These are phyloP conservation scores for Catharus fuscescens DNA, from an alignment of 2,113 vertebrate genomes.

Conservation along the genomic window DNA sequence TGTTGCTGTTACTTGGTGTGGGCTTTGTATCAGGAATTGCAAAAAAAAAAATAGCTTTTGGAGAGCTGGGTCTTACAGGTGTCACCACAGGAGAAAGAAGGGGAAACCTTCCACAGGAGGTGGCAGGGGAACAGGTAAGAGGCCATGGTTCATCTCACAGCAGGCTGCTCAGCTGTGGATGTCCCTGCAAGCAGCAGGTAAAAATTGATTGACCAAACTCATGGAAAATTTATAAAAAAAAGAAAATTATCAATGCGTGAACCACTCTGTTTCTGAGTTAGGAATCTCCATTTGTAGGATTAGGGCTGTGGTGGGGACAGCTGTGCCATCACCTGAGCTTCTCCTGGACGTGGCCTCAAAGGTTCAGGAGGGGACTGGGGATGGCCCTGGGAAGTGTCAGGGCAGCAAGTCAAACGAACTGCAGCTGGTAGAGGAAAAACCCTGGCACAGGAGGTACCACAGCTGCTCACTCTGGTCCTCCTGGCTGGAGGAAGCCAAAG, in stretches of 20 bases:
- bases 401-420: neutral
- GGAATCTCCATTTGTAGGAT: neutral
- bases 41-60: neutral
- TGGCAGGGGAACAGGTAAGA: neutral
- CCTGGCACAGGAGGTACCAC: rapidly evolving
- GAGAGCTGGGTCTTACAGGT: neutral
- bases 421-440: neutral
- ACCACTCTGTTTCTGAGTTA: neutral
- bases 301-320: neutral
- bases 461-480: neutral
- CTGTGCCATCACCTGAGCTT: neutral
- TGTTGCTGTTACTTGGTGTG: neutral
- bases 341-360: neutral
- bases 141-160: neutral
- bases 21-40: neutral
- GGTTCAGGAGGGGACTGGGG: neutral
- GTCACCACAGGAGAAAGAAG: neutral
- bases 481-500: neutral
- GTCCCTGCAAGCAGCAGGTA: neutral
- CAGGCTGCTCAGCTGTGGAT: neutral
- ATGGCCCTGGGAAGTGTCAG: neutral
- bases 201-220: neutral
- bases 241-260: neutral
- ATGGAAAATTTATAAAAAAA: neutral
- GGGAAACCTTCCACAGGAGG: neutral